A percentile compares a stretch with the other conserved stretches of the same genome.
Evolutionary conservation across 2,113 vertebrate genomes (phyloP).

Genomic region (Lampris megalopsis): DNA sequence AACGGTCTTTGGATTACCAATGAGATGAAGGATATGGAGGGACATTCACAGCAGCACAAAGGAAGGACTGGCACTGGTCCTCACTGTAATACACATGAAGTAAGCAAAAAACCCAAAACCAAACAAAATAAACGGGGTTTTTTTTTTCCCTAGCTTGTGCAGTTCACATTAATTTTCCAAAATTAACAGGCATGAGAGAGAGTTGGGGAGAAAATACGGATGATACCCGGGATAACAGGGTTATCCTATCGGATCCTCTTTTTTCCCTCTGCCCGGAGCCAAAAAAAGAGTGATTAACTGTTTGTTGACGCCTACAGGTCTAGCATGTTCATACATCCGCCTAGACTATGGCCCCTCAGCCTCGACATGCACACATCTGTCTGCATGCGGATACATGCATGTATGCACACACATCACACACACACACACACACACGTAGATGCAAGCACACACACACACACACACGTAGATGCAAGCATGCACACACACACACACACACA

Average conservation of each 20-base stretch:
- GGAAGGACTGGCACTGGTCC: conserved; percentile 6
- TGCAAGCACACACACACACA: no score
- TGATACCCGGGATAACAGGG: conserved; percentile 41
- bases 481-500: background rate
- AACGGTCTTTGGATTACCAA: conserved; percentile 52
- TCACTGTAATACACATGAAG: conserved; percentile 4
- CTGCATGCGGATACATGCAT: conserved; percentile 14
- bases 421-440: background rate
- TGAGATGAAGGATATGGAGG: conserved; percentile 44
- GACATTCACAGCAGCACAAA: conserved; percentile 13
- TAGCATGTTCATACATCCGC: conserved; percentile 56
- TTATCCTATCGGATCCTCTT: conserved; percentile 40
- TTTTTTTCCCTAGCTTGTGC: background rate
- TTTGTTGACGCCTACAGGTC: conserved; percentile 66
- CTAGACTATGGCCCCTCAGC: conserved; percentile 42
- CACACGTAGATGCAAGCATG: no score
- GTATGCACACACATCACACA: conserved; percentile 5
- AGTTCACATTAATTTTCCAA: conserved; percentile 23
- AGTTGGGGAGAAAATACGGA: conserved; percentile 3
- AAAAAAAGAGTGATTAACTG: conserved; percentile 63
- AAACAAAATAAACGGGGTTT: background rate
- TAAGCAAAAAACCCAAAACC: background rate
- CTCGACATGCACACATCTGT: conserved; percentile 38
- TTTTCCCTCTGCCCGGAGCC: conserved; percentile 34
- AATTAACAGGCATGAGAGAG: conserved; percentile 19